Evolutionary conservation across 2,113 vertebrate genomes (phyloP), one percentile per base, ranked within the genome.

Genomic region (Cheirogaleus medius): DNA sequence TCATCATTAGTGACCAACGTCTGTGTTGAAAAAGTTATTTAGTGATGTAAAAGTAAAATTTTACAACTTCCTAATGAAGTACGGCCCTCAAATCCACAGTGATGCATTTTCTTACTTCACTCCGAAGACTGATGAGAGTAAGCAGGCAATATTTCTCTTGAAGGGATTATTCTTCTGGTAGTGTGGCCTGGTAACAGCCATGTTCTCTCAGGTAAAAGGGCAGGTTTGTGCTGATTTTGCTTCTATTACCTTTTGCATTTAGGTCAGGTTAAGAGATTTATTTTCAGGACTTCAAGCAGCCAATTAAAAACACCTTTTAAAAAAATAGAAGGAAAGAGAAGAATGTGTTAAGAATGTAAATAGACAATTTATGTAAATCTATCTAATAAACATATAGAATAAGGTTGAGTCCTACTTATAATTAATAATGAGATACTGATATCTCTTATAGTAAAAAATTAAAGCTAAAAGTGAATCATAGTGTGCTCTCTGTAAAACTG

Each of bases 11-110:
- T 54, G 89, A 87, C 47, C 21, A 37, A 47, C 29, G n/a, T 42
- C 39, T 76, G 66, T 66, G 64, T 74, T 68, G n/a, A 39, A 87
- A 69, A 95, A 29, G 32, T 60, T 93, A 56, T 54, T 69, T 78
- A 90, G 37, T 94, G 83, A 90, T 49, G 83, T 91, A 71, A 94
- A 97, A 81, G 37, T 47, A 84, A 91, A 81, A 68, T 71, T 71
- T 34, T 91, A 93, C 21, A 68, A 77, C 49, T 86, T 94, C 37
- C 74, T 93, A 87, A 52, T 87, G 64, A 96, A 76, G 4, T 1
- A 2, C 49, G 34, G 20, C 85, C 64, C 29, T 66, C 47, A 93
- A 76, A 80, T 80, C 37, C 34, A 10, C 34, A 77, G 32, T 82
- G 34, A 89, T 76, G 6, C 3, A 13, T 87, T 91, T 92, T 77